phyloP scores from a whole-genome alignment of 2,113 vertebrate species.

The Tragelaphus imberbis region DNA sequence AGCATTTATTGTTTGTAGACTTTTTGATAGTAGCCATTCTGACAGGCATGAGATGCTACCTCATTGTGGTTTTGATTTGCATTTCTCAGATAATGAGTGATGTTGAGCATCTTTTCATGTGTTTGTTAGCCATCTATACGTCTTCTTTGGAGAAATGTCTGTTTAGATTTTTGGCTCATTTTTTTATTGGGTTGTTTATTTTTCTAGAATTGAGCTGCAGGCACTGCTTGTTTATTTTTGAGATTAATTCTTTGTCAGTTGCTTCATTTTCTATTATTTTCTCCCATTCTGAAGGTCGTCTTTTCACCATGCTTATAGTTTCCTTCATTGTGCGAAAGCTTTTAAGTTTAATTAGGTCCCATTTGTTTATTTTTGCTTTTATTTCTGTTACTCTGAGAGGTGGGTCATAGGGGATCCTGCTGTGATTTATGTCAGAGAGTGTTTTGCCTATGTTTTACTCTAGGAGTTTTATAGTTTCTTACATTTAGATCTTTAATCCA shows the following conservation, averaged over 20 bases:
- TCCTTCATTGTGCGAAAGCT: background rate
- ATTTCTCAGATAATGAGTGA: background rate
- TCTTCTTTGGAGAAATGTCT: background rate
- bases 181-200: accelerated
- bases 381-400: background rate
- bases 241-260: background rate
- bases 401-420: background rate
- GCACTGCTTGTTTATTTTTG: background rate
- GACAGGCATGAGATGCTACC: background rate
- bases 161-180: background rate
- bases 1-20: background rate
- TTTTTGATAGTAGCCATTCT: background rate
- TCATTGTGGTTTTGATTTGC: background rate
- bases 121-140: background rate
- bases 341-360: background rate
- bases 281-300: background rate
- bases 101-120: background rate
- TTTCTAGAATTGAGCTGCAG: background rate
- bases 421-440: background rate
- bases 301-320: background rate
- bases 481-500: background rate
- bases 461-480: background rate
- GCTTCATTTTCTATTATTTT: background rate
- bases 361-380: background rate
- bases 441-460: background rate